A percentile compares a stretch with the other conserved stretches of the same genome.
Conservation (phyloP, 2,888 invertebrate genomes). For the Eilema depressum region DNA sequence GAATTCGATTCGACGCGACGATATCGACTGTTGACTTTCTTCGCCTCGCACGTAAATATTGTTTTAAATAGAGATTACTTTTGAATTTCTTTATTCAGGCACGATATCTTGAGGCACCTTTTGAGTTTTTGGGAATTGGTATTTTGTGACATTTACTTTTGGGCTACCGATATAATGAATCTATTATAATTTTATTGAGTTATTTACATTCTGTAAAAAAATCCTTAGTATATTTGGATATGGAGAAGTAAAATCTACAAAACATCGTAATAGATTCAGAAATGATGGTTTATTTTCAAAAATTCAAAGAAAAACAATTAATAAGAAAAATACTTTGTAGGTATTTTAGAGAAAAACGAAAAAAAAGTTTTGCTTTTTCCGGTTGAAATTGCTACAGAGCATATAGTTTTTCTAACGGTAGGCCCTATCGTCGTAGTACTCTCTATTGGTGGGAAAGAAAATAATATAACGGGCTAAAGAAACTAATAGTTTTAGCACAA, state of each 20-base stretch:
- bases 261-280: not conserved
- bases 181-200: not conserved
- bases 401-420: not conserved
- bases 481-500: not conserved
- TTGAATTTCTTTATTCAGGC: constrained; percentile 35
- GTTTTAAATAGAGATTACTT: constrained; percentile 40
- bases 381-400: too few relatives aligned
- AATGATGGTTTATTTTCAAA: not conserved
- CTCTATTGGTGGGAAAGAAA: not conserved
- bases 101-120: constrained; percentile 13
- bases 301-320: too few relatives aligned
- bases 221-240: not conserved
- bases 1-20: constrained; percentile 55
- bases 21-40: constrained; percentile 30
- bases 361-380: too few relatives aligned
- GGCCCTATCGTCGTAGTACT: not conserved
- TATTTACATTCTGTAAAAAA: not conserved
- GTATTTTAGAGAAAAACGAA: too few relatives aligned
- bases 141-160: not conserved
- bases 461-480: not conserved
- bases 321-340: too few relatives aligned
- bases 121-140: not conserved
- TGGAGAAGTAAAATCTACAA: not conserved
- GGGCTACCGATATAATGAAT: not conserved
- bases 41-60: constrained; percentile 35